A percentile compares a stretch with the other conserved stretches of the same genome.
These are phyloP conservation scores for Phalera bucephala DNA, from an alignment of 2,888 invertebrate genomes.

Conservation along the genomic window DNA sequence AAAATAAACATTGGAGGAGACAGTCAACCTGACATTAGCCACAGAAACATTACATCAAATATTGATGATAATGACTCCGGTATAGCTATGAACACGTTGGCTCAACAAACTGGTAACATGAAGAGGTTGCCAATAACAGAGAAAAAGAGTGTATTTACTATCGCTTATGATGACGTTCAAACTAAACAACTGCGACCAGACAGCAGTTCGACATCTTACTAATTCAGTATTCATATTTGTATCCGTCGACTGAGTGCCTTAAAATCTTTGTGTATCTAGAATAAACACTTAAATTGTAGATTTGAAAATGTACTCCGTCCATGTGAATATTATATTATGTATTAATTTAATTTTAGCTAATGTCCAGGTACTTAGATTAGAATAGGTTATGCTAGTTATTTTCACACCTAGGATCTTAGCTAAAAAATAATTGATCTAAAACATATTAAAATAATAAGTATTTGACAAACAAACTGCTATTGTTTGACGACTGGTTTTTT, in stretches of 20 bases:
- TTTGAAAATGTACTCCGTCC: slow-evolving; percentile 40
- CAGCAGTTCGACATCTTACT: slow-evolving; percentile 88
- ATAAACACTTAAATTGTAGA: slow-evolving; percentile 29
- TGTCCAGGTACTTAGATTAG: slow-evolving; percentile 15
- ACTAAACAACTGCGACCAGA: slow-evolving; percentile 92
- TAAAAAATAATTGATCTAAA: slow-evolving; percentile 14
- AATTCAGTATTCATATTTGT: slow-evolving; percentile 24
- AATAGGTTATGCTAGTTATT: slow-evolving; percentile 26
- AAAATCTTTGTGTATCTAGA: slow-evolving; percentile 36
- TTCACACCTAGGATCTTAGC: slow-evolving; percentile 24
- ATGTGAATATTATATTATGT: slow-evolving; percentile 19
- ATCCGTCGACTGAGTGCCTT: slow-evolving; percentile 56
- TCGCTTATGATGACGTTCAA: slow-evolving; percentile 95
- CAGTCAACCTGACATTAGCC: slow-evolving; percentile 38
- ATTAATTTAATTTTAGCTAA: slow-evolving; percentile 30
- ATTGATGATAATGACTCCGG: slow-evolving; percentile 90
- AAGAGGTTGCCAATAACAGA: slow-evolving; percentile 88
- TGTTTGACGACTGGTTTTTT: slow-evolving; percentile 63
- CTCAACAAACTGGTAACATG: slow-evolving; percentile 80
- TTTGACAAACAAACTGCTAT: slow-evolving; percentile 61
- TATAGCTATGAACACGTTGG: slow-evolving; percentile 87
- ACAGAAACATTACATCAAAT: slow-evolving; percentile 51
- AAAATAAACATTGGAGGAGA: slow-evolving; percentile 78
- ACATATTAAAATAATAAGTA: slow-evolving; percentile 16
- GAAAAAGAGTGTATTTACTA: slow-evolving; percentile 96